These are phyloP conservation scores for Poeciliopsis infans DNA, from an alignment of 2,797 vertebrate genomes.

Conservation along the genomic window DNA sequence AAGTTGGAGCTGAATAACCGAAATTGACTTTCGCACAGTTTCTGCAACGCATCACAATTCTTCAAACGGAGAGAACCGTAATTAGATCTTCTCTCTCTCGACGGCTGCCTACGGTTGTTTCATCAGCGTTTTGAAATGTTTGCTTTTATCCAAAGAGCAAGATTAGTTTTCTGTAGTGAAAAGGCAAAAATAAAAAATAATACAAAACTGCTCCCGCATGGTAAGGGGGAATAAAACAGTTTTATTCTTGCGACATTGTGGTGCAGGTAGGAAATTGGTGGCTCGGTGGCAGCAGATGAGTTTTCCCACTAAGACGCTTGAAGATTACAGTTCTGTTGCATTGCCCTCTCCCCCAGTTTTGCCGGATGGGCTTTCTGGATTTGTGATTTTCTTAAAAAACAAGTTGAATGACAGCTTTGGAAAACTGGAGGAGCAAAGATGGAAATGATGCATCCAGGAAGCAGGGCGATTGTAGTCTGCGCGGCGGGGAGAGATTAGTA, in stretches of 20 bases:
- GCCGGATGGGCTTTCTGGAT: constrained; percentile 45
- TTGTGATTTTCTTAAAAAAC: constrained; percentile 42
- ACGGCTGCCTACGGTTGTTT: constrained; percentile 17
- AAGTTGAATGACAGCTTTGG: constrained; percentile 46
- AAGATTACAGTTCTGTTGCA: constrained; percentile 57
- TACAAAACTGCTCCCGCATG: constrained; percentile 35
- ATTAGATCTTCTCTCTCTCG: constrained; percentile 15
- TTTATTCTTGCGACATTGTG: constrained; percentile 52
- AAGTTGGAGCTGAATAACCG: constrained; percentile 5
- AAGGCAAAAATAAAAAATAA: constrained; percentile 4
- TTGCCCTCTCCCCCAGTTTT: constrained; percentile 23
- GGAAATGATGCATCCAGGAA: constrained; percentile 13
- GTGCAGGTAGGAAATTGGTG: constrained; percentile 50
- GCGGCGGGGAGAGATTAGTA: constrained; percentile 60
- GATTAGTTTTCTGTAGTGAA: constrained; percentile 51
- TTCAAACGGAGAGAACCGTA: constrained; percentile 16
- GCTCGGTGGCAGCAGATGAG: constrained; percentile 57
- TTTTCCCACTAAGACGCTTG: constrained; percentile 49
- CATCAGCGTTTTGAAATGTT: constrained; percentile 58
- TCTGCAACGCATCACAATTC: constrained; percentile 41
- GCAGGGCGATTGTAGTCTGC: constrained; percentile 23
- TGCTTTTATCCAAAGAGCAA: constrained; percentile 46
- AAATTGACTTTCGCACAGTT: constrained; percentile 35
- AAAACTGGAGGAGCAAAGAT: constrained; percentile 5
- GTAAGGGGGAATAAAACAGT: background rate